phyloP scores from a whole-genome alignment of 2,113 vertebrate species.

The Rhegmatorhina hoffmannsi region DNA sequence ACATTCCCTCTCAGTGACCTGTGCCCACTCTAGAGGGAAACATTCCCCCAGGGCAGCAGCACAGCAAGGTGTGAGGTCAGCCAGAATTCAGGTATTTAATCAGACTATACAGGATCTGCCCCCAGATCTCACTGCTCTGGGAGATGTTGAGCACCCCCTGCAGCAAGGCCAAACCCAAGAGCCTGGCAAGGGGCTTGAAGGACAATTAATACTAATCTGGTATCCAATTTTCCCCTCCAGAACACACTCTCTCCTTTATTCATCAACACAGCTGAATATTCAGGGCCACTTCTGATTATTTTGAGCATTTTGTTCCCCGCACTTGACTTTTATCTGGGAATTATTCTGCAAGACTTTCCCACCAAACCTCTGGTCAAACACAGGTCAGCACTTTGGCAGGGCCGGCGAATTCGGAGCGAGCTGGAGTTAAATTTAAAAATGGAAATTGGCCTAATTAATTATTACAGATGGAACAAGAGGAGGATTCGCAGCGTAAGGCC shows the following conservation, averaged over 20 bases:
- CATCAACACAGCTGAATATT: not conserved
- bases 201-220: not conserved
- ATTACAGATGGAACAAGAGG: not conserved
- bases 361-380: conserved; percentile 24
- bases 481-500: not conserved
- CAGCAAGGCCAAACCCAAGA: not conserved
- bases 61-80: not conserved
- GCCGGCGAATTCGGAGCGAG: not conserved
- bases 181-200: not conserved
- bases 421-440: not conserved
- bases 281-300: not conserved
- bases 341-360: not conserved
- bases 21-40: not conserved
- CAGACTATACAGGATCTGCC: not conserved
- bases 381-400: conserved; percentile 14
- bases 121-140: not conserved
- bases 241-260: not conserved
- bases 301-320: not conserved
- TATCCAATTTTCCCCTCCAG: not conserved
- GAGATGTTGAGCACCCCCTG: not conserved
- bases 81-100: not conserved
- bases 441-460: conserved; percentile 32
- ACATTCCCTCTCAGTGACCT: not conserved
- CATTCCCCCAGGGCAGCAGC: not conserved
- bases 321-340: not conserved